These are phyloP conservation scores for Argentina silus DNA, from an alignment of 2,797 vertebrate genomes.

Conservation along the genomic window DNA sequence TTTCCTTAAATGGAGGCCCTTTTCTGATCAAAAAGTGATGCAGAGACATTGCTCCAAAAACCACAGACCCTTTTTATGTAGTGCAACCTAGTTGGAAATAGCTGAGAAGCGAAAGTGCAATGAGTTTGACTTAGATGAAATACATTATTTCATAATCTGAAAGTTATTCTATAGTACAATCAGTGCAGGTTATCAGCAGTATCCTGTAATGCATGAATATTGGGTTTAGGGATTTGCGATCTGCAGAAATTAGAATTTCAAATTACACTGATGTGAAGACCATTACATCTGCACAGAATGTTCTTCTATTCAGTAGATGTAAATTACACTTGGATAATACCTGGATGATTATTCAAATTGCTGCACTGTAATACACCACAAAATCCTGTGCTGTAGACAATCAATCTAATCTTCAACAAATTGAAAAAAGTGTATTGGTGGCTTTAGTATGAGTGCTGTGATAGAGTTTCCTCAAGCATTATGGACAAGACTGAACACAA, in stretches of 20 bases:
- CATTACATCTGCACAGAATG: background rate
- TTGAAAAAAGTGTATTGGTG: too few species aligned
- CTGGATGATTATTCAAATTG: background rate
- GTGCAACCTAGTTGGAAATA: background rate
- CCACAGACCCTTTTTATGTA: background rate
- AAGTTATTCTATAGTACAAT: background rate
- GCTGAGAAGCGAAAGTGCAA: background rate
- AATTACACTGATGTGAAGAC: background rate
- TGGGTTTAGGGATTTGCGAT: background rate
- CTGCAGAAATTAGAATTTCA: background rate
- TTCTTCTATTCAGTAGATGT: background rate
- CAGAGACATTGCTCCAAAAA: background rate
- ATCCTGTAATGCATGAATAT: background rate
- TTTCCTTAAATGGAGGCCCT: background rate
- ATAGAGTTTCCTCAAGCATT: too few species aligned
- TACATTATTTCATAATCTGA: background rate
- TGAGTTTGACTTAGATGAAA: background rate
- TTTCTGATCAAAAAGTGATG: background rate
- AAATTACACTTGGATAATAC: background rate
- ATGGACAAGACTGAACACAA: too few species aligned
- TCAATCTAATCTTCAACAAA: background rate
- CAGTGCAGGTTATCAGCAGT: background rate
- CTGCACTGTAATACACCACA: background rate
- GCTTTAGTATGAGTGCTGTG: background rate
- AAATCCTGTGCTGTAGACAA: background rate